Percentiles rank a stretch among this genome's conserved stretches.
Evolutionary conservation across 2,113 vertebrate species (phyloP).

Genomic region (Zootoca vivipara): DNA sequence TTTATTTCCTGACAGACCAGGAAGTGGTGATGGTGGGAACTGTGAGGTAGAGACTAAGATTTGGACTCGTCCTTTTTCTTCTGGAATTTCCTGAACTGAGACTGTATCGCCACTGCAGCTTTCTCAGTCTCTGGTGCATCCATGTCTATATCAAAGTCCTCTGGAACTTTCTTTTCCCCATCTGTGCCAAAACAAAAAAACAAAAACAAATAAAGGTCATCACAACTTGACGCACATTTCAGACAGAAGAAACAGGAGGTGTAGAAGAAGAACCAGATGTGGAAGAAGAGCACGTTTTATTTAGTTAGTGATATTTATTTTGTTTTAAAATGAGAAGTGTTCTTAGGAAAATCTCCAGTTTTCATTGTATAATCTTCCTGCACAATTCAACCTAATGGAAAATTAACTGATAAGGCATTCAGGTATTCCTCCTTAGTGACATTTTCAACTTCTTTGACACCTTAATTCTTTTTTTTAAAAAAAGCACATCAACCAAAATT

Average conservation of each 20-base stretch:
- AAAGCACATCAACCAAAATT: not conserved
- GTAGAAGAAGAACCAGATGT: too few species aligned
- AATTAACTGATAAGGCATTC: conserved; percentile 27
- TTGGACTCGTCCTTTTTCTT: conserved; percentile 90
- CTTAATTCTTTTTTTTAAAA: not conserved
- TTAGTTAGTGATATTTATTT: not conserved
- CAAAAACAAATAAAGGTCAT: not conserved
- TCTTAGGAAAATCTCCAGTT: conserved; percentile 9
- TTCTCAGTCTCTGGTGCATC: conserved; percentile 83
- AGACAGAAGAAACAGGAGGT: not conserved
- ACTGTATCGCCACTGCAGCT: conserved; percentile 92
- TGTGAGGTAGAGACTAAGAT: conserved; percentile 79
- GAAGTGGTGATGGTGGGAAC: conserved; percentile 44
- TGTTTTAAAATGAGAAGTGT: not conserved
- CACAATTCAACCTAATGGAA: not conserved
- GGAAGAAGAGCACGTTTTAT: not conserved
- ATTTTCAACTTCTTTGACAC: not conserved
- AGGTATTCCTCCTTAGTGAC: conserved; percentile 4
- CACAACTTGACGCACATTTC: conserved; percentile 27
- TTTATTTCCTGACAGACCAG: conserved; percentile 61
- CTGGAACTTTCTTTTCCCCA: conserved; percentile 89
- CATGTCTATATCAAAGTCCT: conserved; percentile 98
- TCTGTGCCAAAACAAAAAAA: conserved; percentile 76
- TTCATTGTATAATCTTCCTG: conserved; percentile 25
- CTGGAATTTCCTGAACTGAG: conserved; percentile 99